Percentiles rank a stretch among this genome's conserved stretches.
These are phyloP conservation scores for Rhabdophis nuchalis DNA, from an alignment of 2,797 vertebrate genomes.

Conservation along the genomic window DNA sequence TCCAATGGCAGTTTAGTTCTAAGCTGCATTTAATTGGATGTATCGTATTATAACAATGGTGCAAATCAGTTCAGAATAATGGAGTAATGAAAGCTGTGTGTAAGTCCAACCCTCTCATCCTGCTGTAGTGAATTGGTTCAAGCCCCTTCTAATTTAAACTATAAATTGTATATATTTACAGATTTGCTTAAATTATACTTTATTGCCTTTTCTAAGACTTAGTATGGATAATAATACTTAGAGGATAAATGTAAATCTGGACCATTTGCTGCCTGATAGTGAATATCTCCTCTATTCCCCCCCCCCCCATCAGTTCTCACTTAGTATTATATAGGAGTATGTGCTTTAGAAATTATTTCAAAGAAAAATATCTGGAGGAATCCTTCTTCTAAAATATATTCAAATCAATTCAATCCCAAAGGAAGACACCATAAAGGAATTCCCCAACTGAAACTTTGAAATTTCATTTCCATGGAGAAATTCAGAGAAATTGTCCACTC, in stretches of 20 bases:
- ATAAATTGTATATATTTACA: background rate
- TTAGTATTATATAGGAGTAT: background rate
- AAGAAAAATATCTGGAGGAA: background rate
- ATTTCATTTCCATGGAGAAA: background rate
- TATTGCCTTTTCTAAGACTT: background rate
- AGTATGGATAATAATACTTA: background rate
- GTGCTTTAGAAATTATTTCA: background rate
- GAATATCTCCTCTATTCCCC: background rate
- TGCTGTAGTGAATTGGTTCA: background rate
- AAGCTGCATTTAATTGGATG: slow-evolving; percentile 5
- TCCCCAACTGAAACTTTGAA: background rate
- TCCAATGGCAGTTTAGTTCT: background rate
- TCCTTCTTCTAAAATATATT: background rate
- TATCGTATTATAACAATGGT: background rate
- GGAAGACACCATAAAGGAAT: background rate
- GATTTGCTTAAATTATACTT: background rate
- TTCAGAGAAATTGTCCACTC: background rate
- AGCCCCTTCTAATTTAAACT: background rate
- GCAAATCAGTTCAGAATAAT: background rate
- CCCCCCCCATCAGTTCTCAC: background rate
- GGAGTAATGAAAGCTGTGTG: background rate
- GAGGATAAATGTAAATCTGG: background rate
- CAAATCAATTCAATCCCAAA: background rate
- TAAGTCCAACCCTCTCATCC: background rate
- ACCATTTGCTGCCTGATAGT: background rate